Conservation (phyloP, 1,140 invertebrate species). For the Drosophila parabipectinata region DNA sequence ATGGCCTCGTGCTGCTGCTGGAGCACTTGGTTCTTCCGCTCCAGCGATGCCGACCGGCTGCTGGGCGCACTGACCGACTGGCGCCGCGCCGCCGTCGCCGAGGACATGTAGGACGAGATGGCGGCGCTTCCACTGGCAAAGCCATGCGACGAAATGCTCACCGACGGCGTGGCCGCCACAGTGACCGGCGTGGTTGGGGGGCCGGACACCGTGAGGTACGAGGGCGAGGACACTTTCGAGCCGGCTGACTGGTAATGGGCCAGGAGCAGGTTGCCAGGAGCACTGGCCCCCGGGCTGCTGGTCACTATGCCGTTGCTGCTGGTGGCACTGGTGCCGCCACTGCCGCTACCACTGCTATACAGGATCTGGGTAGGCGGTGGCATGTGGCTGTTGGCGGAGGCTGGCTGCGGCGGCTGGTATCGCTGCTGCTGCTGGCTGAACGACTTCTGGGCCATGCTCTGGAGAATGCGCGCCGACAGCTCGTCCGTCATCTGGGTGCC, state of each 20-base stretch:
- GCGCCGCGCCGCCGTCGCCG: constrained; percentile 64
- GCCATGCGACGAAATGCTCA: constrained; percentile 72
- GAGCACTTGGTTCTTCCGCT: constrained; percentile 50
- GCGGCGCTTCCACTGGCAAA: constrained; percentile 64
- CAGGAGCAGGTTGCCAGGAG: constrained; percentile 50
- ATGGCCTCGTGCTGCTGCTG: constrained; percentile 43
- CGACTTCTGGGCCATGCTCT: constrained; percentile 82
- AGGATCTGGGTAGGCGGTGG: constrained; percentile 69
- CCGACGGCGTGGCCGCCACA: constrained; percentile 52
- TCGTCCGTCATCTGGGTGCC: constrained; percentile 83
- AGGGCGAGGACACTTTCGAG: constrained; percentile 41
- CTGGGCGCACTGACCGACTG: constrained; percentile 74
- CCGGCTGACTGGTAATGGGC: constrained; percentile 55
- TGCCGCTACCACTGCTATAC: constrained; percentile 41
- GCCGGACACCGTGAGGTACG: constrained; percentile 40
- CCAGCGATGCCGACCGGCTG: constrained; percentile 71
- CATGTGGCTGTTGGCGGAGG: constrained; percentile 54
- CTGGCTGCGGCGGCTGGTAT: constrained; percentile 63
- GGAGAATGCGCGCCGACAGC: constrained; percentile 77
- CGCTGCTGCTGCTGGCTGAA: constrained; percentile 83
- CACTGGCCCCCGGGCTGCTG: constrained; percentile 11
- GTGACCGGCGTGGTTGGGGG: constrained; percentile 44
- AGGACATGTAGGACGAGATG: constrained; percentile 64
- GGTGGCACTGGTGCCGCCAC: constrained; percentile 9
- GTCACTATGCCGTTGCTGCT: constrained; percentile 37